phyloP scores from a whole-genome alignment of 2,113 vertebrate species.

The Carollia perspicillata region DNA sequence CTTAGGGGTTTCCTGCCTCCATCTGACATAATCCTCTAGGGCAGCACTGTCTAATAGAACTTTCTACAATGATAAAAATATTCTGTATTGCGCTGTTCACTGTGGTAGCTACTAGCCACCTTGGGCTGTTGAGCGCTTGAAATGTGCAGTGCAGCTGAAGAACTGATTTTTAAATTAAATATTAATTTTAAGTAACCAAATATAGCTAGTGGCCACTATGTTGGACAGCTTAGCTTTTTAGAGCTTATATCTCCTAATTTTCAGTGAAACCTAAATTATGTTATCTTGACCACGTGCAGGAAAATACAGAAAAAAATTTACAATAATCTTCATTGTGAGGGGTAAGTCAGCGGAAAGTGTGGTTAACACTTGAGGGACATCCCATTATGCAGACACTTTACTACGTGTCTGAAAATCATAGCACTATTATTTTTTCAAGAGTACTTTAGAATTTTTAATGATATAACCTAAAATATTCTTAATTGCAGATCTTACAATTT shows the following conservation, averaged over 20 bases:
- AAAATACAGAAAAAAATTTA: constrained; percentile 33
- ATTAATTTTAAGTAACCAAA: constrained; percentile 2
- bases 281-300: background rate
- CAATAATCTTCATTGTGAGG: background rate
- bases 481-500: background rate
- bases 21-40: background rate
- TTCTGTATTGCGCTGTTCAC: background rate
- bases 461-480: background rate
- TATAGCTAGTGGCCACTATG: background rate
- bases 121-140: background rate
- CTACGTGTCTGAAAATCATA: background rate
- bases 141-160: background rate
- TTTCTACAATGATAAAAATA: background rate
- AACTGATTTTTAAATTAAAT: background rate
- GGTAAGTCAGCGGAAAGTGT: background rate
- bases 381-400: background rate
- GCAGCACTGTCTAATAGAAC: background rate
- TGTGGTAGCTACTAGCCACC: background rate
- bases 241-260: background rate
- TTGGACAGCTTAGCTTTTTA: background rate
- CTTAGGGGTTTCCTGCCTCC: background rate
- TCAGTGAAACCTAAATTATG: constrained; percentile 7
- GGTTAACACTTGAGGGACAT: background rate
- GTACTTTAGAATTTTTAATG: constrained; percentile 16
- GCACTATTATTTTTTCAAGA: background rate